phyloP scores from a whole-genome alignment of 2,797 vertebrate genomes.

The Poeciliopsis presidionis region DNA sequence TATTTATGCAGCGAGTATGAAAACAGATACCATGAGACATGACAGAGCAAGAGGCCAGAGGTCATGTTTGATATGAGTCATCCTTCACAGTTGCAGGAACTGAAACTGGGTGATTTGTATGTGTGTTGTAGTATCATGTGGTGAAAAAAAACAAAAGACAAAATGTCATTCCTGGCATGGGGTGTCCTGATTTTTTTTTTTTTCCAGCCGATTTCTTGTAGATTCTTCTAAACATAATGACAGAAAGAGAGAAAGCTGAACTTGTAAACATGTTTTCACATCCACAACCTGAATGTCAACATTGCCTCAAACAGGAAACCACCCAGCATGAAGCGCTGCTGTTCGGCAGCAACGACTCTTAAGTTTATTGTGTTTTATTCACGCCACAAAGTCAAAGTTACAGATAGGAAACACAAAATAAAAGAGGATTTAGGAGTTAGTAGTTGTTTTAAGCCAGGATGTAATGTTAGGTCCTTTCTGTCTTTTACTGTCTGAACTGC shows the following conservation, averaged over 20 bases:
- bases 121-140: neutral
- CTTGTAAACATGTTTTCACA: slow-evolving; percentile 2
- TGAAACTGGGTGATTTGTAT: neutral
- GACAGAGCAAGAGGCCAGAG: neutral
- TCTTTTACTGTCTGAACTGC: neutral
- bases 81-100: neutral
- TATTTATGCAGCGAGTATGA: neutral
- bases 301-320: neutral
- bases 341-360: neutral
- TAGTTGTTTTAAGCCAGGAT: neutral
- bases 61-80: neutral
- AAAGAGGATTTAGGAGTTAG: neutral
- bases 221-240: neutral
- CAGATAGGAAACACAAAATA: neutral
- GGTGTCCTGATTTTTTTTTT: neutral
- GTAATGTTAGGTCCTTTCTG: neutral
- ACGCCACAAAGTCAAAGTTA: neutral
- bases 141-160: neutral
- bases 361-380: slow-evolving; percentile 2
- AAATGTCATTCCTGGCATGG: neutral
- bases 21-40: neutral
- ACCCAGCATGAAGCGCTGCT: neutral
- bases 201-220: neutral
- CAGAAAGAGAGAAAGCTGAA: neutral
- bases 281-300: neutral